These are phyloP conservation scores for Volucella inanis DNA, from an alignment of 2,888 invertebrate species.

Conservation along the genomic window DNA sequence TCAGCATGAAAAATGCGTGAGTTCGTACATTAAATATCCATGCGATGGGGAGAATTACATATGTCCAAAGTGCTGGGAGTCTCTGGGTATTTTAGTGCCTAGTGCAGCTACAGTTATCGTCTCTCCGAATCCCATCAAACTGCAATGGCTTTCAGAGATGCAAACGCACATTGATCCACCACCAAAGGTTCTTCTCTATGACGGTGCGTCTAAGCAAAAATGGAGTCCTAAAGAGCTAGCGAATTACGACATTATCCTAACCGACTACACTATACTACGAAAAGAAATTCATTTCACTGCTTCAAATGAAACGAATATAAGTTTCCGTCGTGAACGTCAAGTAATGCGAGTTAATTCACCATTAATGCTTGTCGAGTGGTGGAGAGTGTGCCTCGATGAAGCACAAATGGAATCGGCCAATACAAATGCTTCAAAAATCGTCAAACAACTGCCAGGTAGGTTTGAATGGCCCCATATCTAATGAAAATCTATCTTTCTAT, in stretches of 20 bases:
- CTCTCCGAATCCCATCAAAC: constrained; percentile 86
- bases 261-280: constrained; percentile 87
- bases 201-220: constrained; percentile 80
- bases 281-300: constrained; percentile 86
- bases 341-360: constrained; percentile 87
- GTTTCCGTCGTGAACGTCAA: constrained; percentile 85
- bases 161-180: constrained; percentile 84
- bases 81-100: constrained; percentile 75
- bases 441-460: constrained; percentile 78
- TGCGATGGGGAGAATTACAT: constrained; percentile 81
- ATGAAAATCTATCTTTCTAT: not conserved
- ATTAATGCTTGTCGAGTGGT: constrained; percentile 88
- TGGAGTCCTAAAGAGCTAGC: constrained; percentile 86
- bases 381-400: constrained; percentile 91
- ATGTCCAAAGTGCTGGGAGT: constrained; percentile 88
- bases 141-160: constrained; percentile 90
- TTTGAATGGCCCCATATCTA: not conserved
- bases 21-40: constrained; percentile 76
- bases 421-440: constrained; percentile 84
- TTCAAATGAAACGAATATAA: constrained; percentile 81
- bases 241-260: constrained; percentile 88
- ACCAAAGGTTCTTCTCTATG: constrained; percentile 85
- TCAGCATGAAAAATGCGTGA: constrained; percentile 88
- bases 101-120: constrained; percentile 89
- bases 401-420: constrained; percentile 89